These are phyloP conservation scores for Sebastes flavidus DNA, from an alignment of 2,797 vertebrate species.

Conservation along the genomic window DNA sequence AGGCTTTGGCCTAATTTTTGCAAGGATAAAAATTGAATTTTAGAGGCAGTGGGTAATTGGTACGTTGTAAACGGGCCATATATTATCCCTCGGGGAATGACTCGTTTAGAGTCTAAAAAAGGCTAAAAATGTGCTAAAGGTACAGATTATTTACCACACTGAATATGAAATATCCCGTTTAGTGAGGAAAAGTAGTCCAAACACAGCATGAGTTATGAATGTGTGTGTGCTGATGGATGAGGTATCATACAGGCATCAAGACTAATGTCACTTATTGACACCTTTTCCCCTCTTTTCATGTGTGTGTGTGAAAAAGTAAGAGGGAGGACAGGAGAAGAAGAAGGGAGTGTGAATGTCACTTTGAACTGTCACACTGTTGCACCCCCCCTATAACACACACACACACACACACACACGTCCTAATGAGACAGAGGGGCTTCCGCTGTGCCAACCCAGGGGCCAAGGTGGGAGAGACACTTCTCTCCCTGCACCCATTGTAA, in stretches of 20 bases:
- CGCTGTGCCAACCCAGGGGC: slow-evolving; percentile 87
- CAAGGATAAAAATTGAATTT: slow-evolving; percentile 53
- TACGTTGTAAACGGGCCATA: slow-evolving; percentile 32
- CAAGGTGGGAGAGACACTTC: slow-evolving; percentile 85
- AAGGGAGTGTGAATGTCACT: slow-evolving; percentile 88
- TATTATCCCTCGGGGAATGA: slow-evolving; percentile 27
- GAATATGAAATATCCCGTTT: not conserved
- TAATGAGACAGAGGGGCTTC: slow-evolving; percentile 90
- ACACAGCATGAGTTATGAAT: not conserved
- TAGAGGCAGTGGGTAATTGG: slow-evolving; percentile 46
- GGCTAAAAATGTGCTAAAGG: slow-evolving; percentile 20
- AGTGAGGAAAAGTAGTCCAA: not conserved
- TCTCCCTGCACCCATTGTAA: slow-evolving; percentile 75
- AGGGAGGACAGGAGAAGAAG: slow-evolving; percentile 65
- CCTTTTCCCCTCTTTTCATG: slow-evolving; percentile 65
- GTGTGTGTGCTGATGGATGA: slow-evolving; percentile 3
- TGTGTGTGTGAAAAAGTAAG: slow-evolving; percentile 50
- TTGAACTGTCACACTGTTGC: slow-evolving; percentile 86
- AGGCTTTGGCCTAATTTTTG: slow-evolving; percentile 49
- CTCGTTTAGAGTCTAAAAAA: slow-evolving; percentile 39
- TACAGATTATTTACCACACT: slow-evolving; percentile 23
- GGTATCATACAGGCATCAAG: slow-evolving; percentile 80
- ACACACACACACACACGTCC: slow-evolving; percentile 69
- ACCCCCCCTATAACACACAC: slow-evolving; percentile 33
- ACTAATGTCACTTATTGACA: slow-evolving; percentile 92